Evolutionary conservation across 2,888 invertebrate genomes (phyloP).

Genomic region (Ochropleura plecta): DNA sequence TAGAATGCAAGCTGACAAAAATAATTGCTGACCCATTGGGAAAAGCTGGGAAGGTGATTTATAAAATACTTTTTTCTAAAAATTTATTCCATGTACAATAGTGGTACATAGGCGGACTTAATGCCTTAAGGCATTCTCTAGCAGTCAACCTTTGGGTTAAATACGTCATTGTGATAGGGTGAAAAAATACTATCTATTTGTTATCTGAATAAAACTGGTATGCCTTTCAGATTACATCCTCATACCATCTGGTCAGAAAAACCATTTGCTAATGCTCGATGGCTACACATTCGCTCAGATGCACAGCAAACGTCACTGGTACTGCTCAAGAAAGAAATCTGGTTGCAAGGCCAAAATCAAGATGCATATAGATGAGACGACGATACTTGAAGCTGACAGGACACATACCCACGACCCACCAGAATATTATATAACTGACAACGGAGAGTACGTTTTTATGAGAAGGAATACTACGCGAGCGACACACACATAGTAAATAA

Average conservation of each 20-base stretch:
- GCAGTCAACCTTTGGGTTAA: too few species aligned
- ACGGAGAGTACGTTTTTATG: conserved; percentile 61
- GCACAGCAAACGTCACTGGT: conserved; percentile 59
- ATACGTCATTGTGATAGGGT: too few species aligned
- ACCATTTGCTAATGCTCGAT: conserved; percentile 60
- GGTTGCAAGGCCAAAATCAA: conserved; percentile 67
- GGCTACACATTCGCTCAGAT: conserved; percentile 68
- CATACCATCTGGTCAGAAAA: conserved; percentile 56
- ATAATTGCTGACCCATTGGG: not conserved
- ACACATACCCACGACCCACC: conserved; percentile 70
- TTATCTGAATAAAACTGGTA: not conserved
- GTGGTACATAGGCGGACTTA: too few species aligned
- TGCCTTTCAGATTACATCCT: conserved; percentile 58
- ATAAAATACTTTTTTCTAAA: not conserved
- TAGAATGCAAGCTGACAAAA: not conserved
- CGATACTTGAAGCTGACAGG: conserved; percentile 53
- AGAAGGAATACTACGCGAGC: conserved; percentile 6
- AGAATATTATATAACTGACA: conserved; percentile 47
- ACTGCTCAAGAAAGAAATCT: conserved; percentile 60
- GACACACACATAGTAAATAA: not conserved
- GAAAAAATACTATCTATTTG: too few species aligned
- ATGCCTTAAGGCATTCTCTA: too few species aligned
- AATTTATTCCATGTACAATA: not conserved
- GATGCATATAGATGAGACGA: conserved; percentile 51
- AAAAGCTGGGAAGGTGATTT: not conserved